Percentiles rank a stretch among this genome's conserved stretches.
Evolutionary conservation across 2,797 vertebrate genomes (phyloP).

Genomic region (Gallirallus australis): DNA sequence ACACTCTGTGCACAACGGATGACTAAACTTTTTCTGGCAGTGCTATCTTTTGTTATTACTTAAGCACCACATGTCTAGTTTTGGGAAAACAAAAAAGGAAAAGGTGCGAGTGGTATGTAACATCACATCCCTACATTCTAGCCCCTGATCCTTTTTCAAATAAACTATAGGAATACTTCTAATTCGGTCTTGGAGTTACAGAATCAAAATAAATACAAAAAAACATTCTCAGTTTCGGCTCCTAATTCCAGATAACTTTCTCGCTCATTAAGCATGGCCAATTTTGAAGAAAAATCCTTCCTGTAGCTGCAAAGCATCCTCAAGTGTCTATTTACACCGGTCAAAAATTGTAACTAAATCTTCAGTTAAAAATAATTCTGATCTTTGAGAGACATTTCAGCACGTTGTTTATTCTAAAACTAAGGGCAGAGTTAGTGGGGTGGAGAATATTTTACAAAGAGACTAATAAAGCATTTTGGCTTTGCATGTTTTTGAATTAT

Average conservation of each 20-base stretch:
- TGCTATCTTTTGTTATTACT: constrained; percentile 17
- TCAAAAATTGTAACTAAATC: constrained; percentile 26
- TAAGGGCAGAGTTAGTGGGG: constrained; percentile 30
- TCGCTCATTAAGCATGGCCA: background rate
- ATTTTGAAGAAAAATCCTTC: constrained; percentile 29
- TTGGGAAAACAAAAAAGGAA: accelerated
- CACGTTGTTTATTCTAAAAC: constrained; percentile 11
- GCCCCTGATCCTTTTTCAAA: background rate
- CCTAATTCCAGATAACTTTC: constrained; percentile 4
- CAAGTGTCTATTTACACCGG: background rate
- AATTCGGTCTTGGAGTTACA: background rate
- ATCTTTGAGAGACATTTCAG: background rate
- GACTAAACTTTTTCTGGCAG: constrained; percentile 32
- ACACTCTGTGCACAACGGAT: background rate
- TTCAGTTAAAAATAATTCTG: constrained; percentile 10
- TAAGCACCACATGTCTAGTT: background rate
- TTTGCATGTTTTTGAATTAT: constrained; percentile 62
- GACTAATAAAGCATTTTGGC: constrained; percentile 57
- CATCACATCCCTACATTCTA: background rate
- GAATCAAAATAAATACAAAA: constrained; percentile 19
- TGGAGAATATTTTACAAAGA: constrained; percentile 50
- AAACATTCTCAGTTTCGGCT: background rate
- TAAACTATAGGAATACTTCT: constrained; percentile 16
- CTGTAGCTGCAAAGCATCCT: background rate
- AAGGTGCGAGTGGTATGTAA: background rate